Evolutionary conservation across 2,113 vertebrate species (phyloP).

Genomic region (Cisticola juncidis): DNA sequence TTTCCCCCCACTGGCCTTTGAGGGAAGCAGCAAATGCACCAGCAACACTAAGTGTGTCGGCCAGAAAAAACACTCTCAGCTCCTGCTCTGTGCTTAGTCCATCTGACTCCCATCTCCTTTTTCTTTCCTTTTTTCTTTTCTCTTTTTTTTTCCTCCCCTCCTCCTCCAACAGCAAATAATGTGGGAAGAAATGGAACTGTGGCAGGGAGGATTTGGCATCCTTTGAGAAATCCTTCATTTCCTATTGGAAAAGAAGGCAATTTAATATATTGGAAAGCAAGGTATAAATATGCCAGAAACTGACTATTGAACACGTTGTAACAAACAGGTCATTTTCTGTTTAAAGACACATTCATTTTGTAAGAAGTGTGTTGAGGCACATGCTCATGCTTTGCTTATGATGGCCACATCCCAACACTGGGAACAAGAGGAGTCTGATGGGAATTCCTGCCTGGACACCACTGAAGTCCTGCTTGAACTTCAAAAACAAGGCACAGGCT

Average conservation of each 20-base stretch:
- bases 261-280: constrained; percentile 19
- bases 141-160: background rate
- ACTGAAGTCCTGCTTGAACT: background rate
- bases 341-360: background rate
- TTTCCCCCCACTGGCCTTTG: constrained; percentile 22
- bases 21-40: constrained; percentile 43
- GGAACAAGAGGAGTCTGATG: background rate
- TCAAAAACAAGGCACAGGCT: background rate
- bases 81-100: background rate
- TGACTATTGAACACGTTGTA: background rate
- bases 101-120: background rate
- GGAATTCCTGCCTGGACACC: background rate
- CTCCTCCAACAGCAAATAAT: background rate
- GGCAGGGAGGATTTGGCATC: constrained; percentile 21
- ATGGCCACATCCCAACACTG: background rate
- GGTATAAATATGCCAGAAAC: constrained; percentile 6
- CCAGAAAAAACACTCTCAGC: constrained; percentile 47
- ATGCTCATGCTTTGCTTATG: background rate
- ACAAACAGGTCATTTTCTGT: background rate
- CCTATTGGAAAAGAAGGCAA: constrained; percentile 42
- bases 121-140: background rate
- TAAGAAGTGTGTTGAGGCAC: background rate
- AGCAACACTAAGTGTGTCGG: background rate
- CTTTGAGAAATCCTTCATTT: constrained; percentile 47
- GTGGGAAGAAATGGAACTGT: constrained; percentile 28